Base-by-base conservation (phyloP, 1,140 invertebrate species). In the Sinella curviseta region DNA sequence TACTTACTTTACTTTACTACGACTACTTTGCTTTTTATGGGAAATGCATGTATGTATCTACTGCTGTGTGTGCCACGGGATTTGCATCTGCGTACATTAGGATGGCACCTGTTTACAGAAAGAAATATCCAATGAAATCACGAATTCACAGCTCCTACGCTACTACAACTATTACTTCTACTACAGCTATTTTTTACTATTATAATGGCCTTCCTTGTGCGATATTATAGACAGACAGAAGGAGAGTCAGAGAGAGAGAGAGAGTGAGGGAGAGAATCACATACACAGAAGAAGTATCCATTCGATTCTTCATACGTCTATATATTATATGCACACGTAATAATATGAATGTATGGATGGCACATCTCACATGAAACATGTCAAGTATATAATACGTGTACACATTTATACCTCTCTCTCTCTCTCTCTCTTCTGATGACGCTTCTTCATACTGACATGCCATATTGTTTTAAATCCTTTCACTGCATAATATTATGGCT, bases 21-120 rank as follows among this genome's bases (percentile, higher is more conserved):
- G 4, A 4, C 30, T 33, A 4, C 65, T 60, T 70, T 33, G 65
- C 31, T 70, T 31, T 65, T 65, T 70, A 31, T 33, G 31, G 8
- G 65, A 24, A 24, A 70, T 70, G 65, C 65, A 70, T 70, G 65
- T 70, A 70, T 33, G 65, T 33, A 14, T 70, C 26, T 70, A 65
- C 16, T 65, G 57, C 26, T 65, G 65, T 70, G 65, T 31, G 65
- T 75, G 24, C 74, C 74, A 31, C 35, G 74, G 74, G 35, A 75
- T 75, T 54, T 75, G 74, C 74, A 75, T 75, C 74, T 75, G 74
- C 74, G 74, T 75, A 75, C 74, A 75, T 75, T 75, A 75, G 35
- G 74, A 75, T 75, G 74, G 74, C 74, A 75, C 74, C 74, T 75
- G 74, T 75, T 75, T 75, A 75, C 74, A 75, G 34, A 75, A 33